phyloP scores from a whole-genome alignment of 2,797 vertebrate genomes.

The Cuculus canorus region DNA sequence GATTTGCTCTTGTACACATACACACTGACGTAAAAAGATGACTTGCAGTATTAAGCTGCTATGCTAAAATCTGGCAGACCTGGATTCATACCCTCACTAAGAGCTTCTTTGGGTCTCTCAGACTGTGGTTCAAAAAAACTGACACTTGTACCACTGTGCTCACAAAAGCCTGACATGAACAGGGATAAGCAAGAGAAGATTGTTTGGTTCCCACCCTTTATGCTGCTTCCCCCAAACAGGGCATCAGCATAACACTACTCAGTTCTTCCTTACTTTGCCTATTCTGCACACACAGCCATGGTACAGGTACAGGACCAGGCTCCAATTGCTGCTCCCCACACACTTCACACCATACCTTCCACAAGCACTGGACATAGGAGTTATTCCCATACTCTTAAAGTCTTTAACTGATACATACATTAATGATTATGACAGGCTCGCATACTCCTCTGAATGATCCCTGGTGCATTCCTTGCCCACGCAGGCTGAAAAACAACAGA shows the following conservation, averaged over 20 bases:
- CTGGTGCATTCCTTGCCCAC: not conserved
- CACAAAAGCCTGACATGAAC: not conserved
- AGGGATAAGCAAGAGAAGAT: not conserved
- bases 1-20: not conserved
- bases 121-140: not conserved
- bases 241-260: accelerated
- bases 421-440: not conserved
- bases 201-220: not conserved
- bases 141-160: not conserved
- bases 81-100: not conserved
- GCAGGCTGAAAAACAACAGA: not conserved
- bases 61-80: not conserved
- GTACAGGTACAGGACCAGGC: accelerated
- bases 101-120: not conserved
- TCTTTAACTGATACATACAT: not conserved
- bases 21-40: not conserved
- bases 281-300: accelerated
- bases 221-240: not conserved
- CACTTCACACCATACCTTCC: accelerated
- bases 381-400: not conserved
- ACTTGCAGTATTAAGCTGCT: not conserved
- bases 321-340: not conserved
- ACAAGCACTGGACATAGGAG: not conserved
- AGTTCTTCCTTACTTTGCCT: accelerated
- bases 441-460: not conserved